These are phyloP conservation scores for Hirudinaria manillensis DNA, from an alignment of 2,888 invertebrate genomes.

Conservation along the genomic window DNA sequence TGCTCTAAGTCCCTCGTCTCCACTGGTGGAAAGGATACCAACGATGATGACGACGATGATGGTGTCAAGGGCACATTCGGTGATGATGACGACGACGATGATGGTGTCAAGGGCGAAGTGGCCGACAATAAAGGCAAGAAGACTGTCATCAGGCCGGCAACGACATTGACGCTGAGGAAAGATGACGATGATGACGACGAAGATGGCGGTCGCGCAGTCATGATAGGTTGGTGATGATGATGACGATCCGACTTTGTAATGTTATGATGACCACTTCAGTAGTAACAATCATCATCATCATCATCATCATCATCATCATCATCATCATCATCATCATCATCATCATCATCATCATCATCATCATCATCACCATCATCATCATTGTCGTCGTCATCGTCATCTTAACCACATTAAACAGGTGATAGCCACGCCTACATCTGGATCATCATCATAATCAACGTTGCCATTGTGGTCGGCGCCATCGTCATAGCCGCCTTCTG, in stretches of 20 bases:
- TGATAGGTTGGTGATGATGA: too few species aligned
- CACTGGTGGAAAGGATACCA: background rate
- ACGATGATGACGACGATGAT: background rate
- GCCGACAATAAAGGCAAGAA: background rate
- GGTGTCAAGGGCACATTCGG: too few species aligned
- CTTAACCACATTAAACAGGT: background rate
- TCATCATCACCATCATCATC: background rate
- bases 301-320: too few species aligned
- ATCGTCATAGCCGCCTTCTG: conserved; percentile 37
- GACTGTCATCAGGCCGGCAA: background rate
- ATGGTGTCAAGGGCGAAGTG: background rate
- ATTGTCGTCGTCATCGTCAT: too few species aligned
- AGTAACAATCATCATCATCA: too few species aligned
- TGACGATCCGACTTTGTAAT: background rate
- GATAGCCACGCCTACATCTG: conserved; percentile 25
- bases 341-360: too few species aligned
- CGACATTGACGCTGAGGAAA: background rate
- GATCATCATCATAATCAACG: conserved; percentile 37
- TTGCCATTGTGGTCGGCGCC: conserved; percentile 33
- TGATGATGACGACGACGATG: background rate
- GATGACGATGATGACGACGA: background rate
- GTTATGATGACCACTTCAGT: too few species aligned
- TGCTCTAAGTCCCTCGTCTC: conserved; percentile 14
- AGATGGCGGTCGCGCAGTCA: background rate
- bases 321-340: too few species aligned